phyloP scores from a whole-genome alignment of 1,140 invertebrate genomes.

The Pristionchus pacificus region DNA sequence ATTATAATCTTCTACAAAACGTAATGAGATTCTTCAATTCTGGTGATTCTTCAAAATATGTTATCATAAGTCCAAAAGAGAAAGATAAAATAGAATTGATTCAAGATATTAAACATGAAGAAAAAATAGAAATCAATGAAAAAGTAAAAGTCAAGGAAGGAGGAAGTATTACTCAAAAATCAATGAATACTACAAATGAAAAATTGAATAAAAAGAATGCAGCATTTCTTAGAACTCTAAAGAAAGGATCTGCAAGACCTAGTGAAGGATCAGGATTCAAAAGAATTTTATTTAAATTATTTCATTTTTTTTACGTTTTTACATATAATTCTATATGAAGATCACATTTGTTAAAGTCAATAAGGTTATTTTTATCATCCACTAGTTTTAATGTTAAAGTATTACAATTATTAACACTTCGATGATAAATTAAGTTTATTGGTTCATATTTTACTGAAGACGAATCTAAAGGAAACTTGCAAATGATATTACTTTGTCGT shows the following conservation, averaged over 20 bases:
- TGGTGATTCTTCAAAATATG: constrained; percentile 36
- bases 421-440: constrained; percentile 32
- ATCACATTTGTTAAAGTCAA: constrained; percentile 28
- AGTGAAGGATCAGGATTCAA: constrained; percentile 32
- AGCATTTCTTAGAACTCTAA: constrained; percentile 29
- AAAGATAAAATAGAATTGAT: constrained; percentile 31
- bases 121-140: no score
- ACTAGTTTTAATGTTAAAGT: constrained; percentile 29
- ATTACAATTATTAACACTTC: constrained; percentile 26
- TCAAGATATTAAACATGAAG: no score
- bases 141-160: no score
- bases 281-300: no score
- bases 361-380: no score
- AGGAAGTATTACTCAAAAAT: background rate
- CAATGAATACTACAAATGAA: background rate
- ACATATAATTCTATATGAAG: constrained; percentile 30
- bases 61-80: constrained; percentile 27
- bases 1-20: no score
- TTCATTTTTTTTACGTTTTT: no score
- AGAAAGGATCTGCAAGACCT: no score
- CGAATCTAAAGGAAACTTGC: constrained; percentile 4
- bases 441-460: constrained; percentile 23
- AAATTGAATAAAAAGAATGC: constrained; percentile 32
- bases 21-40: constrained; percentile 38
- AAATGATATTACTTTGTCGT: constrained; percentile 22